Percentiles rank a stretch among this genome's conserved stretches.
Evolutionary conservation across 2,797 vertebrate species (phyloP).

Genomic region (Schizopygopsis malacanthus): DNA sequence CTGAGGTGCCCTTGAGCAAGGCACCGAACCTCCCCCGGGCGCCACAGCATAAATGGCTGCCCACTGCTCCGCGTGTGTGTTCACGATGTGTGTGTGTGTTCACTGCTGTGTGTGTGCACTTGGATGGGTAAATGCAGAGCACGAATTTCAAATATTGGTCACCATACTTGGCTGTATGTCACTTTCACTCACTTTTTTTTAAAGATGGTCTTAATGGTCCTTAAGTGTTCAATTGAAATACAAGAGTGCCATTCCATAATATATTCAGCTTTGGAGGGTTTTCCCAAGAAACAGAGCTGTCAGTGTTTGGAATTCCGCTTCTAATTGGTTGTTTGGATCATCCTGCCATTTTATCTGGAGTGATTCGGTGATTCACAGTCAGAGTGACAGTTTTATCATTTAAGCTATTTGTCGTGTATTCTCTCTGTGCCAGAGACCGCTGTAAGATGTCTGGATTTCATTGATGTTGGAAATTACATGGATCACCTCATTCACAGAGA

Average conservation of each 20-base stretch:
- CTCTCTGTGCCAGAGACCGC: constrained; percentile 21
- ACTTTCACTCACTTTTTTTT: too few species aligned
- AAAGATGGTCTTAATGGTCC: neutral
- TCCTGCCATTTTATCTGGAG: constrained; percentile 15
- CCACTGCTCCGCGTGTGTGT: too few species aligned
- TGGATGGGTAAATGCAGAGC: too few species aligned
- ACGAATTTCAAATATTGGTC: too few species aligned
- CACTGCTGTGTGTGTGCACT: too few species aligned
- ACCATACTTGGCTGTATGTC: too few species aligned
- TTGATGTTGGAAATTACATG: constrained; percentile 43
- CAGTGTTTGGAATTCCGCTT: constrained; percentile 13
- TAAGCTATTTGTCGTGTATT: constrained; percentile 37
- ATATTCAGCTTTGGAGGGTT: constrained; percentile 4
- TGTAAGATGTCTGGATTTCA: constrained; percentile 34
- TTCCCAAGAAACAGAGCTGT: constrained; percentile 4
- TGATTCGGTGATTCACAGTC: constrained; percentile 18
- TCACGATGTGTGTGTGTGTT: too few species aligned
- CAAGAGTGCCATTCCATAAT: constrained; percentile 4
- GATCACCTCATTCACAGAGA: constrained; percentile 47
- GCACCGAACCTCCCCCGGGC: too few species aligned
- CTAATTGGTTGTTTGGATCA: constrained; percentile 14
- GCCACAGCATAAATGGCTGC: too few species aligned
- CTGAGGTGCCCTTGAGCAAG: too few species aligned
- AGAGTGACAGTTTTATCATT: constrained; percentile 43
- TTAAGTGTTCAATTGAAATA: neutral